Conservation (phyloP, 2,797 vertebrate genomes). For the Myotis planiceps region DNA sequence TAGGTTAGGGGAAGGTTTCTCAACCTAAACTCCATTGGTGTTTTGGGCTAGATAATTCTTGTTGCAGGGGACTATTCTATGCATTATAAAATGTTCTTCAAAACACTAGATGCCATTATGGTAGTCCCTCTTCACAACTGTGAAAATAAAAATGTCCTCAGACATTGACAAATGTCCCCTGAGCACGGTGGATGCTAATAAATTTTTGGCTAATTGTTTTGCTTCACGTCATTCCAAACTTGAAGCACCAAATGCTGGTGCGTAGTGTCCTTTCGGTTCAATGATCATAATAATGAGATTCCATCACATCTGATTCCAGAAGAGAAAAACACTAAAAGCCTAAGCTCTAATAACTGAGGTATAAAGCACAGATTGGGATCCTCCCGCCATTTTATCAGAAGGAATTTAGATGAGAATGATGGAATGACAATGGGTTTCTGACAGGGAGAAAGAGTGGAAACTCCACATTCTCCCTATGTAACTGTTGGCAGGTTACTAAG, state of each 20-base stretch:
- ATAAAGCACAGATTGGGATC: neutral
- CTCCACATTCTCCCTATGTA: rapidly evolving
- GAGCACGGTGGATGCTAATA: neutral
- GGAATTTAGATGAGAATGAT: neutral
- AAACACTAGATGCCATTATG: neutral
- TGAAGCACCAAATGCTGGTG: neutral
- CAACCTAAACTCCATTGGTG: neutral
- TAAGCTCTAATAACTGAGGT: neutral
- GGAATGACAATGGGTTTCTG: neutral
- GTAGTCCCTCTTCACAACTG: neutral
- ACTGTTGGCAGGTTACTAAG: neutral
- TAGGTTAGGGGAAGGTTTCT: neutral
- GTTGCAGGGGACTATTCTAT: neutral
- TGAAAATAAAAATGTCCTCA: neutral
- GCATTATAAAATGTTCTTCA: neutral
- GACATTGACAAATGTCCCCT: neutral
- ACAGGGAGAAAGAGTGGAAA: neutral
- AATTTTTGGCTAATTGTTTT: neutral
- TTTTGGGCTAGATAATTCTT: neutral
- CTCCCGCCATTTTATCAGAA: neutral
- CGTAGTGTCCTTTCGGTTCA: neutral
- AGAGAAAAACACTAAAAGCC: neutral
- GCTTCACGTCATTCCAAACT: neutral
- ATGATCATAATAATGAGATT: neutral
- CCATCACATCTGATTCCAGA: neutral